Evolutionary conservation across 2,888 invertebrate genomes (phyloP), one percentile per base, ranked within the genome.

Genomic region (Drosophila nigritarsus): DNA sequence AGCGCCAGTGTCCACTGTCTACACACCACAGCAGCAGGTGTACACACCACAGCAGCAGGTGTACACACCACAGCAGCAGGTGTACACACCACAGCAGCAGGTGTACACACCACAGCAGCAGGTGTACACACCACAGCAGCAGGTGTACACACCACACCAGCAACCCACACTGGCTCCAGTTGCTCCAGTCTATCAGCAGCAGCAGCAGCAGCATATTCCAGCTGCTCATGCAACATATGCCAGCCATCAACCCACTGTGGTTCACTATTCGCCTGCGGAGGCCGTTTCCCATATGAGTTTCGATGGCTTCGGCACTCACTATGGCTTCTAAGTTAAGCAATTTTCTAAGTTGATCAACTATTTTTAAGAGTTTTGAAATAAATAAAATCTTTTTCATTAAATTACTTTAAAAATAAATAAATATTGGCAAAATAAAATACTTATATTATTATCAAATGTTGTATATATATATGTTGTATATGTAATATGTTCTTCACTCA

Each of bases 241-340:
- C 91, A 61, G 92, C 92, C 80, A 86, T 32, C 87, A 87, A 24
- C 83, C 83, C 13, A 59, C 67, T 11, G 82, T 92, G 55, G 87
- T 95, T 78, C 84, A 92, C 87, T 85, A 94, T 91, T 77, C 93
- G 36, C 95, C 95, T 48, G 95, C 95, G 42, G 94, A 95, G 78
- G 94, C 94, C 67, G 95, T 95, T 48, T 95, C 96, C 69, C 95
- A 96, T 91, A 94, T 95, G 73, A 93, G 94, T 82, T 96, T 95
- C 94, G 94, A 94, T 80, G 95, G 95, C 71, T 94, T 95, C 66
- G 95, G 95, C 80, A 94, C 95, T 78, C 94, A 94, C 80, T 96
- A 95, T 93, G 95, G 94, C 83, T 96, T 95, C 94, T 96, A 95
- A 54, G 15, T 18, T 5, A 1, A 2, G 3, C 13, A 20, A 2